Evolutionary conservation across 35 echinoderm and acorn worm genomes (phyloP), one percentile per base, ranked within the genome.

Genomic region (Heliocidaris erythrogramma): DNA sequence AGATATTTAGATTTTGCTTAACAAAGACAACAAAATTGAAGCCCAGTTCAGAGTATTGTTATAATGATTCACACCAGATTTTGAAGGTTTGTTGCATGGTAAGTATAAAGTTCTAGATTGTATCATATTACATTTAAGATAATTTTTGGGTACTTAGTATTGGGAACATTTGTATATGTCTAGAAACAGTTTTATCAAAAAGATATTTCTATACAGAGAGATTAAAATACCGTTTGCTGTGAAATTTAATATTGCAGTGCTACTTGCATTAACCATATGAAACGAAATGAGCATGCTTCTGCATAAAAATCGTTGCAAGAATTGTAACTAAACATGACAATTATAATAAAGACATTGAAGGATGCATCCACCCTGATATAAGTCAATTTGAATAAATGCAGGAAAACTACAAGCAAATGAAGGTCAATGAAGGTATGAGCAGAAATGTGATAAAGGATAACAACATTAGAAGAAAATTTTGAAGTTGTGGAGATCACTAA

Each of bases 161-260:
- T 69, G 61, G 61, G 61, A 69, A 69, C 61, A 69, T 69, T 69
- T 69, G 61, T 69, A 69, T 21, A 69, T 69, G 61, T 69, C 61
- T 69, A 27, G 61, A 69, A 27, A 69, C 61, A 69, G 61, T 69
- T 69, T 69, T 69, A 69, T 69, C 24, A 69, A 69, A 69, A 69
- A 69, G 61, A 69, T 69, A 69, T 69, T 24, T 69, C 61, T 69
- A 69, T 69, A 69, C 61, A 24, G 61, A 69, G 60, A 65, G 61
- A 69, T 69, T 69, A 21, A 69, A 69, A 69, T 69, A 16, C 61
- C 27, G 61, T 69, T 69, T 69, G 61, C 61, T 69, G 61, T 69
- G 61, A 69, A 69, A 21, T 69, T 69, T 69, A 69, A 69, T 69
- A 69, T 69, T 69, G 61, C 61, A 69, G 61, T 69, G 61, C 61